A percentile compares a stretch with the other conserved stretches of the same genome.
phyloP scores from a whole-genome alignment of 2,797 vertebrate genomes.

The Phoebastria nigripes region DNA sequence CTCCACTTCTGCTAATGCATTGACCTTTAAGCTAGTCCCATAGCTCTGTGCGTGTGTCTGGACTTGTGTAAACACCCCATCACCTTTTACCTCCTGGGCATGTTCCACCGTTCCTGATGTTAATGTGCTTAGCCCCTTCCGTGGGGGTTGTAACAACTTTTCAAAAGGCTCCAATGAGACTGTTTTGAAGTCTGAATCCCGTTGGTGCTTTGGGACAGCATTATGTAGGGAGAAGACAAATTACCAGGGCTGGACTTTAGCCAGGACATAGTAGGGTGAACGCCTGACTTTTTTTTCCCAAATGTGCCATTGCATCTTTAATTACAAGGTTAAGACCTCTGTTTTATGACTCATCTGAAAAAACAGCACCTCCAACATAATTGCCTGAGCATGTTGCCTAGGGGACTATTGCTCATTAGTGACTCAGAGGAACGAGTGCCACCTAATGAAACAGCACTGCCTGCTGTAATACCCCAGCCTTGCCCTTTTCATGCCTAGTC shows the following conservation, averaged over 20 bases:
- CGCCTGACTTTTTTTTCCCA: background rate
- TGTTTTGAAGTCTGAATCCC: background rate
- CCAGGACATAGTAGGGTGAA: constrained; percentile 41
- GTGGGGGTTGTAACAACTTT: background rate
- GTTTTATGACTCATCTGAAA: constrained; percentile 55
- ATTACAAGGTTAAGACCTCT: constrained; percentile 66
- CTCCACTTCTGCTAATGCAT: fast-evolving
- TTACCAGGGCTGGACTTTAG: background rate
- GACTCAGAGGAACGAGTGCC: constrained; percentile 42
- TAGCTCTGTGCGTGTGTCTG: background rate
- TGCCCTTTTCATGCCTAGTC: constrained; percentile 10
- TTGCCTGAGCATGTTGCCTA: constrained; percentile 23
- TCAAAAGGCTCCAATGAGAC: background rate
- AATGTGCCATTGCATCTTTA: constrained; percentile 55
- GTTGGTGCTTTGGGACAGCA: background rate
- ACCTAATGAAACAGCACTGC: constrained; percentile 33
- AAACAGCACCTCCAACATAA: constrained; percentile 47
- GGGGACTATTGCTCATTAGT: constrained; percentile 28
- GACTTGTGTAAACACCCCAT: background rate
- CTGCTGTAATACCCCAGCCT: background rate
- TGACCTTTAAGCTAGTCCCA: background rate
- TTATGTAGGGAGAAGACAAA: background rate
- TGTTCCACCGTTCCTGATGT: background rate
- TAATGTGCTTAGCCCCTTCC: background rate
- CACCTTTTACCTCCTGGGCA: constrained; percentile 46